Percentiles rank a stretch among this genome's conserved stretches.
Conservation (phyloP, 2,888 invertebrate species). For the Agrochola lota region DNA sequence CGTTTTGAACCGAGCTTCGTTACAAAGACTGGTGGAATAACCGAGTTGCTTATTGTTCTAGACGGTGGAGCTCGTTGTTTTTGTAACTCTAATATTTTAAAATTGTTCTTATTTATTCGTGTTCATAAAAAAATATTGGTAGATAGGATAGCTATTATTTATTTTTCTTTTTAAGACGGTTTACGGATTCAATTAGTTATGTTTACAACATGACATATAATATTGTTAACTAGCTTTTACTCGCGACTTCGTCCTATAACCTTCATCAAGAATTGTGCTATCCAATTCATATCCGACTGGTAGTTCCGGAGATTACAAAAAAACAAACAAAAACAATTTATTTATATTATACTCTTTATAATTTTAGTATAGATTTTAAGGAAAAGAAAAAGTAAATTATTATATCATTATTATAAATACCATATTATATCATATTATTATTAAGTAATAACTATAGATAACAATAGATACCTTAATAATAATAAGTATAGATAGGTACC, state of each 20-base stretch:
- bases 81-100: conserved; percentile 36
- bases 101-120: conserved; percentile 34
- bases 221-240: background rate
- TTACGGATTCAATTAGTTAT: background rate
- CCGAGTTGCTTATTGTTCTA: conserved; percentile 70
- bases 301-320: too few species aligned
- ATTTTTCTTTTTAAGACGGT: background rate
- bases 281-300: too few species aligned
- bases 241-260: too few species aligned
- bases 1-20: conserved; percentile 71
- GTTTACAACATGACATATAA: background rate
- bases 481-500: background rate
- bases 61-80: conserved; percentile 42
- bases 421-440: too few species aligned
- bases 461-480: background rate
- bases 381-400: too few species aligned
- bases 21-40: conserved; percentile 69
- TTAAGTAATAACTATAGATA: background rate
- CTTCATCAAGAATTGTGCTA: too few species aligned
- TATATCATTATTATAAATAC: too few species aligned
- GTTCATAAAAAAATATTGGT: conserved; percentile 7
- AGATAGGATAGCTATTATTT: background rate
- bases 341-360: too few species aligned
- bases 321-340: too few species aligned
- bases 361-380: too few species aligned